Conservation (phyloP, 1,140 invertebrate genomes). For the Euborellia annulipes region DNA sequence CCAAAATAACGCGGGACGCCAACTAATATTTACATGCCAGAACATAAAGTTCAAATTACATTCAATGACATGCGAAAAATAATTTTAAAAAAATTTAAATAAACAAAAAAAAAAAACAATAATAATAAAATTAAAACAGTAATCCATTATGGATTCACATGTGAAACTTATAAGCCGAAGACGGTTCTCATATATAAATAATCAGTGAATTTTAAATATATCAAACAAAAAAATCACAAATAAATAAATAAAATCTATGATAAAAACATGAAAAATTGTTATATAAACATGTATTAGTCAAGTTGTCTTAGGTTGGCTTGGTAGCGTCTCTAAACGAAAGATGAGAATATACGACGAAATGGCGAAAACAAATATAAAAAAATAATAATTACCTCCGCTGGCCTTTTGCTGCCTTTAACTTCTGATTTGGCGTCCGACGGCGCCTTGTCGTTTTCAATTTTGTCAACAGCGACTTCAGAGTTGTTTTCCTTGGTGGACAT, state of each 20-base stretch:
- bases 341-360: no score
- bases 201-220: not conserved
- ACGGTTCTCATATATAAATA: no score
- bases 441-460: slow-evolving; percentile 52
- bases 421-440: slow-evolving; percentile 55
- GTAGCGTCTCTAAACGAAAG: not conserved
- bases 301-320: slow-evolving; percentile 1
- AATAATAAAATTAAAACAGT: not conserved
- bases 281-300: not conserved
- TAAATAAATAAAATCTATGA: not conserved
- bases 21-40: slow-evolving; percentile 1
- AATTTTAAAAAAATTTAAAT: slow-evolving; percentile 1
- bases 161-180: not conserved
- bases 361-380: not conserved
- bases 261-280: not conserved
- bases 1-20: slow-evolving; percentile 1
- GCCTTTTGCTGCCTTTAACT: slow-evolving; percentile 70
- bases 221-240: not conserved
- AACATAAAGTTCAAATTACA: not conserved
- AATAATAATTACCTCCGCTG: slow-evolving; percentile 58
- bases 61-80: not conserved
- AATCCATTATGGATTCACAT: not conserved
- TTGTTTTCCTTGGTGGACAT: slow-evolving; percentile 77
- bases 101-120: not conserved
- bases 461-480: slow-evolving; percentile 63